Base-by-base conservation (phyloP, 92 coral and sea anemone genomes). In the Porites rus region DNA sequence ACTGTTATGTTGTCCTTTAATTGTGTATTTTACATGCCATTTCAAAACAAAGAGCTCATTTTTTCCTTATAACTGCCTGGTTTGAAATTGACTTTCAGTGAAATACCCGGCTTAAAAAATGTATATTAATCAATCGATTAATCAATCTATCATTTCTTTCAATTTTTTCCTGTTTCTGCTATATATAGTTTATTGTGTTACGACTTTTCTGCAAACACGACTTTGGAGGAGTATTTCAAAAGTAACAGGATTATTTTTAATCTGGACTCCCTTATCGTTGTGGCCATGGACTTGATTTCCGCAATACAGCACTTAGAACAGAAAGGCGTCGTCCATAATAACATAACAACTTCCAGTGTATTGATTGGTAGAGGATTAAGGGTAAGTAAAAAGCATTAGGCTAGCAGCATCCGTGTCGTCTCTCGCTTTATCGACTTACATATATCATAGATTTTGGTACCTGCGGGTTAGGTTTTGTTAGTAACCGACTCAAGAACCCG, bases 181-280 rank as follows among this genome's bases (percentile, higher is more conserved):
- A 38, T 21, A 16, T 19, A 8, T 28, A 90, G 93, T 24, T 25
- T 90, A 69, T 74, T 90, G 51, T 90, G 93, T 53, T 90, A 81
- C 52, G 88, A 82, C 51, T 78, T 65, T 31, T 67, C 76, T 10
- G 77, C 91, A 65, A 82, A 66, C 31, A 69, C 60, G 68, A 76
- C 88, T 5, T 64, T 90, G 22, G 71, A 72, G 18, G 74, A 69
- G 59, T 72, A 65, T 14, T 76, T 90, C 25, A n/a, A 31, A 21
- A 58, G 62, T 28, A 75, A 70, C 20, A 31, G 64, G 1, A 43
- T 51, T n/a, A 73, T 59, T 51, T 51, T 86, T 0, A 76, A 82
- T 65, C 50, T 86, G 6, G 85, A 82, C 46, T 63, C 10, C 4
- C 73, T 90, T 25, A 81, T 65, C 17, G 65, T 52, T 12, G 75